Percentiles rank a stretch among this genome's conserved stretches.
These are phyloP conservation scores for Ceratotherium simum DNA, from an alignment of 2,113 vertebrate species.

Conservation along the genomic window DNA sequence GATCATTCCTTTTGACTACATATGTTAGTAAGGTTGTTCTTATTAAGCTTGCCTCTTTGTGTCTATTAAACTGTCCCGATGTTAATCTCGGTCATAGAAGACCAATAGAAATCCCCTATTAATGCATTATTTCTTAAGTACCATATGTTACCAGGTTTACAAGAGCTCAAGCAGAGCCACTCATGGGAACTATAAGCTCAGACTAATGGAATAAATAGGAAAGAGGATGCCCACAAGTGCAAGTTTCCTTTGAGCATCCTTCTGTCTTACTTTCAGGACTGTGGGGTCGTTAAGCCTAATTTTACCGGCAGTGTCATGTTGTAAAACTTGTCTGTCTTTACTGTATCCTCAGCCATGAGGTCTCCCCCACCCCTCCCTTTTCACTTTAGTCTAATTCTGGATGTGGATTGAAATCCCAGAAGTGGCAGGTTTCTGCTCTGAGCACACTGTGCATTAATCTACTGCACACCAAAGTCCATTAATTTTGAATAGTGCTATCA, in stretches of 20 bases:
- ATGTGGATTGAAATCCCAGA: constrained; percentile 69
- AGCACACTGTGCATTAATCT: constrained; percentile 75
- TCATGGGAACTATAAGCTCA: constrained; percentile 28
- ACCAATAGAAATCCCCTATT: not conserved
- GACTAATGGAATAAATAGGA: constrained; percentile 66
- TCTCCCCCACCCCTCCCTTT: not conserved
- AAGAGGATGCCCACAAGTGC: not conserved
- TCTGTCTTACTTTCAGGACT: constrained; percentile 28
- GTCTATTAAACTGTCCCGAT: constrained; percentile 29
- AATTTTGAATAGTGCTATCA: constrained; percentile 83
- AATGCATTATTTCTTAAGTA: constrained; percentile 57
- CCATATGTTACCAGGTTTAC: constrained; percentile 46
- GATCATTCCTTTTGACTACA: not conserved
- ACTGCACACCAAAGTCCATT: constrained; percentile 77
- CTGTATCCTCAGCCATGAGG: constrained; percentile 15
- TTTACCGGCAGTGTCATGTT: constrained; percentile 58
- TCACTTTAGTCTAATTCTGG: constrained; percentile 42
- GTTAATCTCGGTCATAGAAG: constrained; percentile 30
- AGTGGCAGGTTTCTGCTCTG: constrained; percentile 69
- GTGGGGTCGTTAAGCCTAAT: constrained; percentile 50
- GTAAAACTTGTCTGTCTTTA: constrained; percentile 62
- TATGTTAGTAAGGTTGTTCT: constrained; percentile 8
- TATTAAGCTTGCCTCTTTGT: not conserved
- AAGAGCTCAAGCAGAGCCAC: constrained; percentile 32
- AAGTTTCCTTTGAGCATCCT: constrained; percentile 38